A percentile compares a stretch with the other conserved stretches of the same genome.
phyloP scores from a whole-genome alignment of 2,888 invertebrate species.

The Lamellibrachia satsuma region DNA sequence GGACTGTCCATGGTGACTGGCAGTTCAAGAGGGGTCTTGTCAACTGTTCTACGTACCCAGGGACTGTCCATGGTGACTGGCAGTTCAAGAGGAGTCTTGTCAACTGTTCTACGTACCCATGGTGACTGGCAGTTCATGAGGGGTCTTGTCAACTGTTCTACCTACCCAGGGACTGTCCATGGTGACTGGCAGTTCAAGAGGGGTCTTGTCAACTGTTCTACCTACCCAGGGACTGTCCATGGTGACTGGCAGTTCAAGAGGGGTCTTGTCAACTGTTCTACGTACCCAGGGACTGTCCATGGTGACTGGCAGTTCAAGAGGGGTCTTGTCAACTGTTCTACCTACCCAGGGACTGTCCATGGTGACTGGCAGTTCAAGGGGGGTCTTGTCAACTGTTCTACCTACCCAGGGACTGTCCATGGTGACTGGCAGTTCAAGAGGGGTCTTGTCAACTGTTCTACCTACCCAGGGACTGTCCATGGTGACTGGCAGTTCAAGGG shows the following conservation, averaged over 20 bases:
- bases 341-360: constrained; percentile 55
- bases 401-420: constrained; percentile 55
- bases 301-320: constrained; percentile 57
- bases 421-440: constrained; percentile 57
- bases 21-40: constrained; percentile 55
- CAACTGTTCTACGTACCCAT: constrained; percentile 62
- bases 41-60: constrained; percentile 54
- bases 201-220: constrained; percentile 57
- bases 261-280: constrained; percentile 57
- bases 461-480: constrained; percentile 55
- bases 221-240: constrained; percentile 55
- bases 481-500: constrained; percentile 57
- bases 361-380: constrained; percentile 57
- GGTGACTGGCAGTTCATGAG: constrained; percentile 57
- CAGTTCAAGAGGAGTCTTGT: constrained; percentile 55
- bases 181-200: constrained; percentile 57
- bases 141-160: constrained; percentile 57
- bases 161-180: constrained; percentile 55
- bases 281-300: constrained; percentile 55
- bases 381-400: constrained; percentile 57
- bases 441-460: constrained; percentile 57
- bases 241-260: constrained; percentile 57
- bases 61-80: constrained; percentile 59
- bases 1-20: constrained; percentile 59
- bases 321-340: constrained; percentile 57